Percentiles rank a stretch among this genome's conserved stretches.
Evolutionary conservation across 64 coral and sea anemone genomes (phyloP).

Genomic region (Montipora capricornis): DNA sequence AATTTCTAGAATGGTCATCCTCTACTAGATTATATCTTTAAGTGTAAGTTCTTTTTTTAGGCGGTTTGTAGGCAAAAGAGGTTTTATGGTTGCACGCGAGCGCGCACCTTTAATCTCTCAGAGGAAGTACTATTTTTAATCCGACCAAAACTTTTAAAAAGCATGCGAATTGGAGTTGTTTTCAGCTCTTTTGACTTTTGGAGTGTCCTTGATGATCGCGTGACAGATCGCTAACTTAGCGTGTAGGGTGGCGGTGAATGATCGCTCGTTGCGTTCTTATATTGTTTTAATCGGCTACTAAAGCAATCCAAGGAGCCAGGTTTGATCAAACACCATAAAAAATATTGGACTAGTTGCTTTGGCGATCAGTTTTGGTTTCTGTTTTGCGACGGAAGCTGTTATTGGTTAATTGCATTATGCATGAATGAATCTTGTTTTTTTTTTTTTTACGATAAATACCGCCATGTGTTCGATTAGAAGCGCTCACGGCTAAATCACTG

Average conservation of each 20-base stretch:
- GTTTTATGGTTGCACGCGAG: background rate
- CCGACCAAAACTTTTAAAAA: background rate
- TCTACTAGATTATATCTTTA: conserved; percentile 18
- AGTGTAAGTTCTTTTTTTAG: conserved; percentile 15
- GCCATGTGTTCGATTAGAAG: background rate
- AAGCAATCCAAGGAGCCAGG: background rate
- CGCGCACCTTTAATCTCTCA: background rate
- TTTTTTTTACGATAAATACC: background rate
- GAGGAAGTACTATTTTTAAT: background rate
- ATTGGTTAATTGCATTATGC: conserved; percentile 17
- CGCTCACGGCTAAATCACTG: no score
- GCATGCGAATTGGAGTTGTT: background rate
- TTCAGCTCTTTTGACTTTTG: background rate
- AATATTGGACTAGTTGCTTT: background rate
- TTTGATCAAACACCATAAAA: conserved; percentile 10
- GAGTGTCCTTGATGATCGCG: background rate
- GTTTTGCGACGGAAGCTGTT: conserved; percentile 7
- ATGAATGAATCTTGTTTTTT: background rate
- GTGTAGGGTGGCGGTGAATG: background rate
- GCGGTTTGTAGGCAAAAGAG: background rate
- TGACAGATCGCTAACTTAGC: conserved; percentile 6
- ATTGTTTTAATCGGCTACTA: background rate
- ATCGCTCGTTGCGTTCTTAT: background rate
- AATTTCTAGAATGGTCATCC: background rate
- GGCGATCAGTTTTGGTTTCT: background rate